Percentiles rank a stretch among this genome's conserved stretches.
phyloP scores from a whole-genome alignment of 2,888 invertebrate species.

The Alloplasta piceator region DNA sequence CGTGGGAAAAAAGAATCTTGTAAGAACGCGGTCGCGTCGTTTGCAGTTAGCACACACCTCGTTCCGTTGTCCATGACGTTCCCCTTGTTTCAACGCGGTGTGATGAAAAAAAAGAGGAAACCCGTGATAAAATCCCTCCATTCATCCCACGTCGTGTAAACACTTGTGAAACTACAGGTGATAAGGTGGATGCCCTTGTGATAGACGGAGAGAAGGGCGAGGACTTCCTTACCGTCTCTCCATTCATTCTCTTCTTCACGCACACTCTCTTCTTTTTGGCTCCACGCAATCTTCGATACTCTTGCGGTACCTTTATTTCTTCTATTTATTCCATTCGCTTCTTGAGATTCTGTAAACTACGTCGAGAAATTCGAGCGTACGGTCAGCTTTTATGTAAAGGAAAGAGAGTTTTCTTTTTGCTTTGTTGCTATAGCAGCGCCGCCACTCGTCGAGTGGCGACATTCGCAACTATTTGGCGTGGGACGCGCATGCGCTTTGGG shows the following conservation, averaged over 20 bases:
- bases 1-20: neutral
- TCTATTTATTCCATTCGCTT: too few species aligned
- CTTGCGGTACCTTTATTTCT: too few species aligned
- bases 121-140: too few species aligned
- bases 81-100: slow-evolving; percentile 14
- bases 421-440: neutral
- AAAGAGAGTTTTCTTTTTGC: slow-evolving; percentile 20
- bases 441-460: neutral
- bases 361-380: too few species aligned
- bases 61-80: slow-evolving; percentile 44
- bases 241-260: neutral
- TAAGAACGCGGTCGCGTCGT: neutral
- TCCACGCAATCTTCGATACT: neutral
- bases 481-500: slow-evolving; percentile 21
- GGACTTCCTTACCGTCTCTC: neutral
- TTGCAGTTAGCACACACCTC: slow-evolving; percentile 6
- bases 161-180: neutral
- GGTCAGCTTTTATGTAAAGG: too few species aligned
- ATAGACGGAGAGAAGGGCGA: neutral
- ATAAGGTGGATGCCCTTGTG: neutral
- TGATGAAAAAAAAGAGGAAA: too few species aligned
- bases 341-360: too few species aligned
- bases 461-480: neutral
- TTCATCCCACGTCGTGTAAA: neutral
- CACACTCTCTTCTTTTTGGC: neutral